These are phyloP conservation scores for Gonioctena quinquepunctata DNA, from an alignment of 1,140 invertebrate species.

Conservation along the genomic window DNA sequence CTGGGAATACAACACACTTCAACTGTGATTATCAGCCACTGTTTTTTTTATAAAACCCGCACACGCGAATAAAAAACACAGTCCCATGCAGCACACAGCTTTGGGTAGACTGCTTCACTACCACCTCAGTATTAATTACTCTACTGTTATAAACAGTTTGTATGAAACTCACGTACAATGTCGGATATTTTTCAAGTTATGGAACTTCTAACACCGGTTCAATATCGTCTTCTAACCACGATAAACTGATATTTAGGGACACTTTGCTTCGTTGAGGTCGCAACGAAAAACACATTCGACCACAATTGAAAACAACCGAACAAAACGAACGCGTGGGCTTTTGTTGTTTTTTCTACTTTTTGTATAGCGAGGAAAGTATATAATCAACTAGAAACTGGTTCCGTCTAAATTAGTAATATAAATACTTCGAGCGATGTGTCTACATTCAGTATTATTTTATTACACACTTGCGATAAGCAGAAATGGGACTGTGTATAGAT, in stretches of 20 bases:
- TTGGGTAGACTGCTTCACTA: background rate
- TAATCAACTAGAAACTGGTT: background rate
- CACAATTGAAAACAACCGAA: background rate
- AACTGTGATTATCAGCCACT: no score
- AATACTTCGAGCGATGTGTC: background rate
- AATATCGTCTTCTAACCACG: background rate
- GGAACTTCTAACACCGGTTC: background rate
- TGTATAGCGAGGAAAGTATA: background rate
- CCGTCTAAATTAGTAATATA: background rate
- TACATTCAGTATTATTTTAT: background rate
- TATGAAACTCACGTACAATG: background rate
- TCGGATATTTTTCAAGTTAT: background rate
- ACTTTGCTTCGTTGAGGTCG: background rate
- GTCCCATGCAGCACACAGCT: background rate
- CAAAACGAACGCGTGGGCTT: background rate
- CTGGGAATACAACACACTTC: background rate
- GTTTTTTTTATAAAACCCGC: no score
- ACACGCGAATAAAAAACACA: no score
- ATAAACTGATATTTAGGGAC: background rate
- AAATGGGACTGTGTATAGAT: background rate
- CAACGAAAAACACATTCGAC: background rate
- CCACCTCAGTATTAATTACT: background rate
- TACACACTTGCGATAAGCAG: background rate
- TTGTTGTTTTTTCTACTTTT: background rate
- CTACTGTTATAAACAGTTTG: background rate